phyloP scores from a whole-genome alignment of 1,140 invertebrate species.

The Steinernema feltiae region DNA sequence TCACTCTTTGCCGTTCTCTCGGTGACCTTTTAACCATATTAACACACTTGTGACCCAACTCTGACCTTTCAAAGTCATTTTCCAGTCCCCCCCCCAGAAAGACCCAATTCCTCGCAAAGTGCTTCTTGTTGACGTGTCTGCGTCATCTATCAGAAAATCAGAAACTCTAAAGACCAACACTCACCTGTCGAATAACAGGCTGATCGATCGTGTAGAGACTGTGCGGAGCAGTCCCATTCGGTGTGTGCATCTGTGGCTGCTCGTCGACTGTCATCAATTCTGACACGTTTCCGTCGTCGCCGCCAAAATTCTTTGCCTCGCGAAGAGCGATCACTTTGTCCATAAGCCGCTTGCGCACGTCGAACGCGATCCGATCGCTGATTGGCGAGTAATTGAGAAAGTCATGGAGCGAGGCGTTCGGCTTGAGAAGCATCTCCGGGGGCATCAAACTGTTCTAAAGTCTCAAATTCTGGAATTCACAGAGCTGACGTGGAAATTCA shows the following conservation, averaged over 20 bases:
- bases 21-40: no score
- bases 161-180: background rate
- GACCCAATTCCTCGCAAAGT: background rate
- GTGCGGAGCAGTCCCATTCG: background rate
- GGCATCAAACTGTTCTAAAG: constrained; percentile 30
- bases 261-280: background rate
- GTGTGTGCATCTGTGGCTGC: no score
- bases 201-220: background rate
- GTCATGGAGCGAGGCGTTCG: constrained; percentile 37
- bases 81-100: no score
- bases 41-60: no score
- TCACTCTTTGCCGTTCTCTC: no score
- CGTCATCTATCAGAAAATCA: background rate
- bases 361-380: background rate
- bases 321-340: background rate
- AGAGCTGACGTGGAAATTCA: background rate
- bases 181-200: background rate
- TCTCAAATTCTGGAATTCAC: background rate
- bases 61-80: no score
- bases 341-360: background rate
- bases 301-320: background rate
- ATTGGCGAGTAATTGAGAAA: constrained; percentile 32
- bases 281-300: background rate
- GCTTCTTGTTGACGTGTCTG: background rate
- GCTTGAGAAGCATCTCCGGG: constrained; percentile 23